Base-by-base conservation (phyloP, 2,797 vertebrate genomes). In the Margarornis squamiger region DNA sequence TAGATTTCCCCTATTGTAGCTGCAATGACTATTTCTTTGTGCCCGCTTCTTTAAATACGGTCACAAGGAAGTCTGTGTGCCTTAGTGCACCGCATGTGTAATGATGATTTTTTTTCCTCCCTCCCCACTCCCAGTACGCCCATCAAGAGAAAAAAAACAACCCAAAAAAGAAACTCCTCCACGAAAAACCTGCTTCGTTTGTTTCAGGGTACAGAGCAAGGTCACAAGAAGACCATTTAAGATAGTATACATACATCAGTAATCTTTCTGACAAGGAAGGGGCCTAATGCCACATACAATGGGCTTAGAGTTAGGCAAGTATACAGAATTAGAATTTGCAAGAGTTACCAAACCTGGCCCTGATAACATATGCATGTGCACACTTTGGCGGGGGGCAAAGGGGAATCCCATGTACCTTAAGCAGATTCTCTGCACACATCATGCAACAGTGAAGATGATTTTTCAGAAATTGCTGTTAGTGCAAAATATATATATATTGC, bases 11-110 rank as follows among this genome's bases (percentile, higher is more conserved):
- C 97, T 96, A 98, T 98, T 99, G 98, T 98, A 95, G 96, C 97
- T 90, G 92, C 97, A 98, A 98, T 98, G 98, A 98, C 98, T 98
- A 98, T 98, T 98, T 98, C 98, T 98, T 98, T 98, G 97, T 98
- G 97, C 96, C 96, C 67, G 6, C 96, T 97, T 97, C 98, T 97
- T 97, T 97, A 98, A 98, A 98, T 97, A 97, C 96, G 97, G 94
- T 97, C 98, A 98, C 98, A 98, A 98, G 98, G 93, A 97, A 97
- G 97, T 86, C 97, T 97, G 98, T 97, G 97, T 98, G 97, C 98
- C 97, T 98, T 96, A 91, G 97, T 94, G 95, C 96, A 97, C 97
- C 21, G 97, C 96, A 97, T 98, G 96, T 96, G 91, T 97, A 97
- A 97, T 97, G 96, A 98, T 92, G 90, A 96, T 97, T 98, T 97